Evolutionary conservation across 2,888 invertebrate species (phyloP).

Genomic region (Drosophila parthenogenetica): DNA sequence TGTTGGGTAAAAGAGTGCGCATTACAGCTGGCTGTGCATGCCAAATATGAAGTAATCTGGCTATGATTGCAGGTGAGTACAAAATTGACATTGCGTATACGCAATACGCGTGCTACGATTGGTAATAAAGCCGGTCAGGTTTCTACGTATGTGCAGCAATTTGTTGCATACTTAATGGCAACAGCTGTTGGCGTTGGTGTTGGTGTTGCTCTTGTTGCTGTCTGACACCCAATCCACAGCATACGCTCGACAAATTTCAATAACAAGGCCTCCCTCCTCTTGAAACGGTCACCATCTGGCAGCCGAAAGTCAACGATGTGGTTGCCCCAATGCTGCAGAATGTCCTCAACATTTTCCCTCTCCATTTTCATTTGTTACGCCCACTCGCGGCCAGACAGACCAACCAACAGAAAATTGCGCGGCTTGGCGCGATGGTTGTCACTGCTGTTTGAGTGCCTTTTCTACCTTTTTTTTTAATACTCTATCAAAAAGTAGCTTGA

Average conservation of each 20-base stretch:
- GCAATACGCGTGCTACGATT: slow-evolving; percentile 18
- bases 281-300: slow-evolving; percentile 32
- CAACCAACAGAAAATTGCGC: slow-evolving; percentile 29
- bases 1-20: too few relatives aligned
- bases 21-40: too few relatives aligned
- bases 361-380: not conserved
- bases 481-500: not conserved
- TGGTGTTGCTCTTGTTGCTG: slow-evolving; percentile 5
- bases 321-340: slow-evolving; percentile 26
- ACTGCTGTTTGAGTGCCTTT: slow-evolving; percentile 9
- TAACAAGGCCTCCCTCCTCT: slow-evolving; percentile 43
- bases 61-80: slow-evolving; percentile 25
- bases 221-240: slow-evolving; percentile 59
- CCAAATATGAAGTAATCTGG: not conserved
- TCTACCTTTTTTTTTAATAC: not conserved
- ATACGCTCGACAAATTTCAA: slow-evolving; percentile 72
- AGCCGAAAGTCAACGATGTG: slow-evolving; percentile 43
- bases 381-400: not conserved
- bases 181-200: slow-evolving; percentile 9
- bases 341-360: not conserved
- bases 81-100: slow-evolving; percentile 20
- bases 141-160: slow-evolving; percentile 45
- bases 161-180: slow-evolving; percentile 64
- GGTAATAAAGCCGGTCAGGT: slow-evolving; percentile 38
- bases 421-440: slow-evolving; percentile 23